Percentiles rank a stretch among this genome's conserved stretches.
Conservation (phyloP, 2,888 invertebrate genomes). For the Scaptomyza flava region DNA sequence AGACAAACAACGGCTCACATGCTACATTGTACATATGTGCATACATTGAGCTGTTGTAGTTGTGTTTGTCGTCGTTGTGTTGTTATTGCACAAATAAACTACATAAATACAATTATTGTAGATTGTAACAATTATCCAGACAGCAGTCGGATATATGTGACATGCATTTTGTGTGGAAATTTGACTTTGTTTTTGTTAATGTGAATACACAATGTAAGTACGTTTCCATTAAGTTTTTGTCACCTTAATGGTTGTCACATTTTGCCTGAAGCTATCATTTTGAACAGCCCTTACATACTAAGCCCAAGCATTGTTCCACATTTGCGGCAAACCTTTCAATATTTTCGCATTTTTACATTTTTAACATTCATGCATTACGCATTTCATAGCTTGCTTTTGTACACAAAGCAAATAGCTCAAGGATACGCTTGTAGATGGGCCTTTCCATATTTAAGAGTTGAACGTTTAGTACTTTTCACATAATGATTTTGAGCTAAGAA, state of each 20-base stretch:
- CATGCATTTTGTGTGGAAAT: neutral
- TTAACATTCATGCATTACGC: constrained; percentile 7
- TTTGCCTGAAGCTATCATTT: constrained; percentile 10
- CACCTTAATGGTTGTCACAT: constrained; percentile 15
- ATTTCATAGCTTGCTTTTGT: neutral
- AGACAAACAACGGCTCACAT: constrained; percentile 35
- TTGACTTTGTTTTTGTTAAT: neutral
- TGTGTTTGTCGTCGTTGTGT: constrained; percentile 37
- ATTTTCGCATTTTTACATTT: constrained; percentile 5
- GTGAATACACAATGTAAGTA: neutral
- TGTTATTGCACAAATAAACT: constrained; percentile 57
- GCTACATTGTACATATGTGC: neutral
- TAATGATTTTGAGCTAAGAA: neutral
- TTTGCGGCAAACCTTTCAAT: constrained; percentile 20
- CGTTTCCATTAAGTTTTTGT: constrained; percentile 6
- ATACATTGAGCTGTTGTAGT: constrained; percentile 6
- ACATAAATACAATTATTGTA: constrained; percentile 62
- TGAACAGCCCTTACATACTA: constrained; percentile 10
- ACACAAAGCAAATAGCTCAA: constrained; percentile 43
- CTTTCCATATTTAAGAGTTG: constrained; percentile 31
- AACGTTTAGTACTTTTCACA: neutral
- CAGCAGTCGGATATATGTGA: constrained; percentile 27
- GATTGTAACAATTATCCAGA: constrained; percentile 71
- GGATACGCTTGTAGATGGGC: constrained; percentile 50
- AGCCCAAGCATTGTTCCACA: constrained; percentile 16